These are phyloP conservation scores for Hypocryptadius cinnamomeus DNA, from an alignment of 2,113 vertebrate genomes.

Conservation along the genomic window DNA sequence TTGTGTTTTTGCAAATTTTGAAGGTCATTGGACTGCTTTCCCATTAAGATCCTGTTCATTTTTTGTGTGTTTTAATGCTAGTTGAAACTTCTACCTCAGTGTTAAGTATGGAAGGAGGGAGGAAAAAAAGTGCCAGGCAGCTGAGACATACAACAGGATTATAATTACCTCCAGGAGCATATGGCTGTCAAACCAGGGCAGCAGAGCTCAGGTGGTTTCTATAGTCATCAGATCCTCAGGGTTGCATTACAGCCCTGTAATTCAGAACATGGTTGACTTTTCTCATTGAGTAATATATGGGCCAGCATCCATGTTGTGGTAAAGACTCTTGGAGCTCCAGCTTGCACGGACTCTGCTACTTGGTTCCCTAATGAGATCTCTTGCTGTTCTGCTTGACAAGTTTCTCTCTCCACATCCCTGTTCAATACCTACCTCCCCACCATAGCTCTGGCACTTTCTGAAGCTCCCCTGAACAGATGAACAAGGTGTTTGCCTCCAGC, in stretches of 20 bases:
- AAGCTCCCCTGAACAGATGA: neutral
- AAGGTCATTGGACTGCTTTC: neutral
- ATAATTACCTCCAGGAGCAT: neutral
- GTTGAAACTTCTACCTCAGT: constrained; percentile 41
- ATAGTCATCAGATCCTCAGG: neutral
- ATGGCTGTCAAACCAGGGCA: neutral
- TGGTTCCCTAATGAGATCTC: neutral
- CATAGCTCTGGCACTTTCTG: neutral
- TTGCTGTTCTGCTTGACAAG: neutral
- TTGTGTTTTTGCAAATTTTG: neutral
- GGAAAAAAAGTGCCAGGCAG: neutral
- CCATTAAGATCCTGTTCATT: neutral
- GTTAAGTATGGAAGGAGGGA: neutral
- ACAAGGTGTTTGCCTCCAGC: neutral
- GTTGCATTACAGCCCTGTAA: neutral
- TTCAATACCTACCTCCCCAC: neutral
- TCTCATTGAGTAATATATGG: neutral
- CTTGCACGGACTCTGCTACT: neutral
- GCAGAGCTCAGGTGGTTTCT: neutral
- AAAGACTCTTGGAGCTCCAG: neutral
- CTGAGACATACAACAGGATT: neutral
- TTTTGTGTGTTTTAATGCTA: neutral
- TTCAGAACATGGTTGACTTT: neutral
- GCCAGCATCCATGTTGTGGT: neutral
- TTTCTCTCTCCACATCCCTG: neutral